Percentiles rank a stretch among this genome's conserved stretches.
These are phyloP conservation scores for Chironomus striatipennis DNA, from an alignment of 1,140 invertebrate species.

Conservation along the genomic window DNA sequence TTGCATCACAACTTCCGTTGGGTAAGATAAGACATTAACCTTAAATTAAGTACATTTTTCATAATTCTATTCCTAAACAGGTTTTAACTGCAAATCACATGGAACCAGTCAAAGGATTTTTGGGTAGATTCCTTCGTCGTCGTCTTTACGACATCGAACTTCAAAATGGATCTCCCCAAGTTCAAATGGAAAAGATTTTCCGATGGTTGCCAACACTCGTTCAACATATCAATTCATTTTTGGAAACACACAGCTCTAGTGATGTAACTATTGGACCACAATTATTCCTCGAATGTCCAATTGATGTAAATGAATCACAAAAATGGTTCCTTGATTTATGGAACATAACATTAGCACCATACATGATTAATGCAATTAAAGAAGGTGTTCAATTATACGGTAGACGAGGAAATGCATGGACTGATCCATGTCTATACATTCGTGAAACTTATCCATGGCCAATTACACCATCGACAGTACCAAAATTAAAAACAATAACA, in stretches of 20 bases:
- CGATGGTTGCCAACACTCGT: constrained; percentile 78
- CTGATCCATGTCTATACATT: constrained; percentile 69
- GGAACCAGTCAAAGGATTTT: constrained; percentile 76
- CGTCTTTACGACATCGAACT: constrained; percentile 64
- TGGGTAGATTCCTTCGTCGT: constrained; percentile 65
- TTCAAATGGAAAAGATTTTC: constrained; percentile 59
- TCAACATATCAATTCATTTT: constrained; percentile 74
- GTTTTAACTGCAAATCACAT: constrained; percentile 67
- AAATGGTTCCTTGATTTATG: constrained; percentile 83
- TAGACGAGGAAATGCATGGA: constrained; percentile 48
- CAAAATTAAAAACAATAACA: constrained; percentile 11
- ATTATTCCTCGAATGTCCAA: constrained; percentile 37
- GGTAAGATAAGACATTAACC: constrained; percentile 27
- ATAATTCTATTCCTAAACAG: constrained; percentile 35
- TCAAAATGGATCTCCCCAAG: constrained; percentile 46
- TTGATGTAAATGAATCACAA: constrained; percentile 44
- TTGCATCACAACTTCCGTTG: constrained; percentile 72
- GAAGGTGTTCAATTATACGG: constrained; percentile 65
- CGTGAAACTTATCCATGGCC: constrained; percentile 70
- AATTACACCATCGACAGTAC: constrained; percentile 29
- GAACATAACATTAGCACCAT: constrained; percentile 79
- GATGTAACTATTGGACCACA: constrained; percentile 71
- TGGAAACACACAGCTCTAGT: constrained; percentile 74
- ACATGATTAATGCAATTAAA: constrained; percentile 67
- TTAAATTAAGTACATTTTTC: background rate